phyloP scores from a whole-genome alignment of 1,140 invertebrate genomes.

The Anastrepha obliqua region DNA sequence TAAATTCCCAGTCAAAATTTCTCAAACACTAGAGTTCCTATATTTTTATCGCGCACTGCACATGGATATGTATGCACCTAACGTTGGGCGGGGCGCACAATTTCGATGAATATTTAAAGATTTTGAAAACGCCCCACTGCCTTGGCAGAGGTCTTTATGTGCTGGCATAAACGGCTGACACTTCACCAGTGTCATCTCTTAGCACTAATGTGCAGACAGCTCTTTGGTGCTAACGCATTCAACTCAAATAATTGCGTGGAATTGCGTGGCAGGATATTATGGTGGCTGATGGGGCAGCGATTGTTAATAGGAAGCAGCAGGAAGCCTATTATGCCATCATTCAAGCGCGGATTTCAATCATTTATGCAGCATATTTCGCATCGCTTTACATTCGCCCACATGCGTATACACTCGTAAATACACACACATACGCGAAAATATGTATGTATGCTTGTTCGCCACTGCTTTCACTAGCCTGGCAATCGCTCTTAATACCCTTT shows the following conservation, averaged over 20 bases:
- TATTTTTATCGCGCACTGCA: too few relatives aligned
- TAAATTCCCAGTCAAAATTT: too few relatives aligned
- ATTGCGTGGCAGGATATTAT: not conserved
- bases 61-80: not conserved
- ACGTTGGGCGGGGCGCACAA: not conserved
- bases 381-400: slow-evolving; percentile 14
- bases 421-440: not conserved
- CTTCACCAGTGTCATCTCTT: not conserved
- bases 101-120: slow-evolving; percentile 34
- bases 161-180: not conserved
- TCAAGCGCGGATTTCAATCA: slow-evolving; percentile 32
- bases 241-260: not conserved
- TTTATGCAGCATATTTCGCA: not conserved
- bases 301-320: not conserved
- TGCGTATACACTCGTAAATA: not conserved
- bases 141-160: not conserved
- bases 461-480: too few relatives aligned
- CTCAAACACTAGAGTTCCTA: too few relatives aligned
- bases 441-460: not conserved
- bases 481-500: not conserved
- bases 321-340: slow-evolving; percentile 36
- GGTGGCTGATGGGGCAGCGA: slow-evolving; percentile 5
- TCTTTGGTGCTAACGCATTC: slow-evolving; percentile 26
- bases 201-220: too few relatives aligned
- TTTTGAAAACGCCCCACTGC: not conserved